These are phyloP conservation scores for Zaprionus inermis DNA, from an alignment of 1,140 invertebrate species.

Conservation along the genomic window DNA sequence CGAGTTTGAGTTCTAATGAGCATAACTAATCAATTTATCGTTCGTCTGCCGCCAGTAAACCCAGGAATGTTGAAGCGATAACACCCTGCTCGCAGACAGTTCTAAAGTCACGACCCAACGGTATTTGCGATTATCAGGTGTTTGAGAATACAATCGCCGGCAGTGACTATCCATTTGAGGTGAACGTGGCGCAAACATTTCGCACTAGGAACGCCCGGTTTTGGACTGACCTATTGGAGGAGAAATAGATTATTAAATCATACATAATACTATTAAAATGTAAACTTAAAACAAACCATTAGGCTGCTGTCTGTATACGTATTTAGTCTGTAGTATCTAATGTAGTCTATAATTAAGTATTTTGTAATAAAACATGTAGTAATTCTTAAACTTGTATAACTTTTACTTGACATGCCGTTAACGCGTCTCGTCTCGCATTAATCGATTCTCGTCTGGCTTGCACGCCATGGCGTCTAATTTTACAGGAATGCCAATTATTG, in stretches of 20 bases:
- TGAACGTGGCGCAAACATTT: conserved; percentile 47
- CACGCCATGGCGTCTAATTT: conserved; percentile 12
- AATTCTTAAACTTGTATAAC: not conserved
- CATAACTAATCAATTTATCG: not conserved
- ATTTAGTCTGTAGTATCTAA: not conserved
- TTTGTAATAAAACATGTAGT: not conserved
- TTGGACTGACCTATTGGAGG: conserved; percentile 57
- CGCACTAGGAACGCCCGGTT: conserved; percentile 45
- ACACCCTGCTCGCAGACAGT: conserved; percentile 38
- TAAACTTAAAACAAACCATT: not conserved
- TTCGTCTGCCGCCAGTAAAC: conserved; percentile 42
- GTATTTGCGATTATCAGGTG: conserved; percentile 74
- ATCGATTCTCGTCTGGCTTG: not conserved
- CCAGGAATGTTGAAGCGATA: conserved; percentile 35
- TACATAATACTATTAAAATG: not conserved
- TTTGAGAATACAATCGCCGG: conserved; percentile 52
- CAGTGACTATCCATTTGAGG: conserved; percentile 17
- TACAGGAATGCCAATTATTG: conserved; percentile 7
- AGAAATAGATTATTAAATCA: conserved; percentile 15
- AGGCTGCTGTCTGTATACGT: conserved; percentile 1
- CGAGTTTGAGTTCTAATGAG: not conserved
- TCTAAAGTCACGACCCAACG: conserved; percentile 49
- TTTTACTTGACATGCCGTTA: not conserved
- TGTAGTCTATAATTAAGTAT: not conserved
- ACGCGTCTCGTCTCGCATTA: not conserved